Conservation (phyloP, 2,797 vertebrate species). For the Coilia nasus region DNA sequence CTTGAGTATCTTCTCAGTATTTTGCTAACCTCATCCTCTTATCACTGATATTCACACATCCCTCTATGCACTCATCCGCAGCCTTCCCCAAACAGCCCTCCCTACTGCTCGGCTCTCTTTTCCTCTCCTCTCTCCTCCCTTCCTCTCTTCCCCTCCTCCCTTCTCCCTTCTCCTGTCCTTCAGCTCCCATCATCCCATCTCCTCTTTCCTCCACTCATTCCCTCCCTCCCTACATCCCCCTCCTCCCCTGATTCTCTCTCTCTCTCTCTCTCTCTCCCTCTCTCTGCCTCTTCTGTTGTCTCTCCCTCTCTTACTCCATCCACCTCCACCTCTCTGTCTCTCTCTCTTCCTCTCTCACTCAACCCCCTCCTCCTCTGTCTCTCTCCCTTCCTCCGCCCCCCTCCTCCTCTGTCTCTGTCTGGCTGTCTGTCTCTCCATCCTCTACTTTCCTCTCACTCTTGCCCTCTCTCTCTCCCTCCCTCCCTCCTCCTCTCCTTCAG, state of each 20-base stretch:
- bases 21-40: neutral
- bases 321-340: neutral
- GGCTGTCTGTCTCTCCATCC: neutral
- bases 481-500: too few relatives aligned
- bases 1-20: neutral
- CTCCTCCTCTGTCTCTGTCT: too few relatives aligned
- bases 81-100: neutral
- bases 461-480: too few relatives aligned
- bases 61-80: neutral
- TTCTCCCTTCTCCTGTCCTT: neutral
- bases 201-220: neutral
- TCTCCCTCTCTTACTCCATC: too few relatives aligned
- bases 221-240: neutral
- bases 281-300: neutral
- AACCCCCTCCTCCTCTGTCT: too few relatives aligned
- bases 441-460: too few relatives aligned
- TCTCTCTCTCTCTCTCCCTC: too few relatives aligned
- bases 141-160: neutral
- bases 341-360: neutral
- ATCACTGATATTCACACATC: neutral
- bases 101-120: neutral
- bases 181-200: slow-evolving; percentile 9
- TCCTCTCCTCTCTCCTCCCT: neutral
- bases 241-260: slow-evolving; percentile 3
- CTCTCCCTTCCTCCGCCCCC: too few relatives aligned